Base-by-base conservation (phyloP, 2,797 vertebrate genomes). In the Squalus acanthias region DNA sequence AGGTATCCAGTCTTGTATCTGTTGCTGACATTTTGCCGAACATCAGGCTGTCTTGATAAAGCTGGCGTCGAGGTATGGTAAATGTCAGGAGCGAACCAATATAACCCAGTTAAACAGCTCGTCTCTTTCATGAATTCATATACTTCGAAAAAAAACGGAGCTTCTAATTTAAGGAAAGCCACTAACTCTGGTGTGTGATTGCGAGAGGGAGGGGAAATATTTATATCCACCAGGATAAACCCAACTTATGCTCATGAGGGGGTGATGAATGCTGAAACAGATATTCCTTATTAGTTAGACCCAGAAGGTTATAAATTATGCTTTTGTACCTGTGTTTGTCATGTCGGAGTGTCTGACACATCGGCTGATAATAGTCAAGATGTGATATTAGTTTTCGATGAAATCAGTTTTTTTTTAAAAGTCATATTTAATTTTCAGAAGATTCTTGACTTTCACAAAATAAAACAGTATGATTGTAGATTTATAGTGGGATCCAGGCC, bases 341-440 rank as follows among this genome's bases (percentile, higher is more conserved):
- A 5, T 50, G 10, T 72, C 92, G 50, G 65, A 67, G 2, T 46
- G 92, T 53, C 46, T 29, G 39, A 29, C 26, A 13, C 9, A 2
- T 53, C 7, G 10, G 50, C 12, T 57, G 70, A 53, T 95, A 76
- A 95, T 20, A 93, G 91, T 26, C n/a, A 63, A n/a, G 22, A 39
- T 22, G 39, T 46, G 91, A 93, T 93, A 69, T 69, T 67, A 69
- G 60, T 57, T 74, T 72, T 29, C 0, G 50, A 95, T 76, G 50
- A 76, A 74, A 57, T 74, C 94, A 57, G 67, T 33, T 53, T 24
- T 17, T 17, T 69, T 76, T 57, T 53, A 60, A 95, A 95, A 95
- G 53, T 76, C 67, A 74, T 46, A 57, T 76, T 95, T 95, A 69
- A 93, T 69, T 93, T 92, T 93, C 65, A 93, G 63, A 69, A 50